Conservation (phyloP, 2,113 vertebrate genomes). For the Conger conger region DNA sequence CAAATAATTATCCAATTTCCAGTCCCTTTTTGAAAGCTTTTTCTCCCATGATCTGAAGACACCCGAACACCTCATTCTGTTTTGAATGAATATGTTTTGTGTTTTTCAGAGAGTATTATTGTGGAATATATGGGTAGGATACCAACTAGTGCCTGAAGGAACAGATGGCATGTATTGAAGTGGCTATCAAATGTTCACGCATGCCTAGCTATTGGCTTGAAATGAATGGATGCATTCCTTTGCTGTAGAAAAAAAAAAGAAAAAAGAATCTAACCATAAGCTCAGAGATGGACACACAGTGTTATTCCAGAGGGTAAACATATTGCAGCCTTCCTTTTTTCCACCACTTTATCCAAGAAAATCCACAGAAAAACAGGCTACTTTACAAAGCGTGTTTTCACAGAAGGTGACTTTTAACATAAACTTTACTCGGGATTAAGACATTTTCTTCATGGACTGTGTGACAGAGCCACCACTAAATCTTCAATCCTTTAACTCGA, state of each 20-base stretch:
- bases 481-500: slow-evolving; percentile 14
- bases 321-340: not conserved
- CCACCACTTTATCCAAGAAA: not conserved
- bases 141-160: not conserved
- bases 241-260: not conserved
- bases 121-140: not conserved
- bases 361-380: not conserved
- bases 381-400: not conserved
- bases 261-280: not conserved
- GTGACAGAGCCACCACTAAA: not conserved
- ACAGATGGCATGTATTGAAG: slow-evolving; percentile 1
- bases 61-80: not conserved
- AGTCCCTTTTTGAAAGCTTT: not conserved
- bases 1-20: slow-evolving; percentile 12
- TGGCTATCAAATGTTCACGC: not conserved
- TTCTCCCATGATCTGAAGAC: not conserved
- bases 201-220: not conserved
- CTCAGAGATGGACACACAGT: not conserved
- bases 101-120: not conserved
- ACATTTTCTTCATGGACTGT: not conserved
- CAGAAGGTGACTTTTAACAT: slow-evolving; percentile 21
- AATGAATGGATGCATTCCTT: not conserved
- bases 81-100: not conserved
- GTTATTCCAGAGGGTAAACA: slow-evolving; percentile 7
- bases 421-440: slow-evolving; percentile 10